phyloP scores from a whole-genome alignment of 2,888 invertebrate species.

The Aspidiotus rigidus region DNA sequence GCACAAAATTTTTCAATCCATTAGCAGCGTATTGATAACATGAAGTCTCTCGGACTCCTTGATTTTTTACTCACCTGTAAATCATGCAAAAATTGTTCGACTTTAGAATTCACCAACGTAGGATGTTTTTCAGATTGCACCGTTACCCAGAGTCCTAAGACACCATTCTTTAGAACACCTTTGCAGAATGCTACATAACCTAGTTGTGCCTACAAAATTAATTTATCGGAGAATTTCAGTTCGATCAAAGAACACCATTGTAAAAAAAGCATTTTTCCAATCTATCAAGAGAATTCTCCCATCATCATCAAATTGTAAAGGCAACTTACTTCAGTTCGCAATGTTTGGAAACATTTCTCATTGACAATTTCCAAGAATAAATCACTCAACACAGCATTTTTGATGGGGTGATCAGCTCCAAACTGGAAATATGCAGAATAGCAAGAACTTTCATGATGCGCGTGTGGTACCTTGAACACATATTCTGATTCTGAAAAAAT shows the following conservation, averaged over 20 bases:
- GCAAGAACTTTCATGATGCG: conserved; percentile 80
- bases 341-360: conserved; percentile 83
- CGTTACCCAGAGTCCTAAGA: conserved; percentile 69
- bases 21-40: background rate
- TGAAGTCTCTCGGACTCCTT: background rate
- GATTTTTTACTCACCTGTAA: conserved; percentile 53
- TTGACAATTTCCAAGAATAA: conserved; percentile 77
- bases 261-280: too few species aligned
- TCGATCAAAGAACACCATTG: too few species aligned
- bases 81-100: conserved; percentile 74
- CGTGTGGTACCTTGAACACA: conserved; percentile 38
- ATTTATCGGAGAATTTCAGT: background rate
- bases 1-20: too few species aligned
- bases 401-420: conserved; percentile 58
- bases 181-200: conserved; percentile 94
- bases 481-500: conserved; percentile 10
- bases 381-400: conserved; percentile 70
- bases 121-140: conserved; percentile 77
- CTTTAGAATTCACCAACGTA: conserved; percentile 69
- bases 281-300: too few species aligned
- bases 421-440: conserved; percentile 80
- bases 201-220: conserved; percentile 60
- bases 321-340: conserved; percentile 68
- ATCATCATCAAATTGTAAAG: background rate
- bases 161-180: conserved; percentile 69